Evolutionary conservation across 2,888 invertebrate genomes (phyloP).

Genomic region (Dicycla oo): DNA sequence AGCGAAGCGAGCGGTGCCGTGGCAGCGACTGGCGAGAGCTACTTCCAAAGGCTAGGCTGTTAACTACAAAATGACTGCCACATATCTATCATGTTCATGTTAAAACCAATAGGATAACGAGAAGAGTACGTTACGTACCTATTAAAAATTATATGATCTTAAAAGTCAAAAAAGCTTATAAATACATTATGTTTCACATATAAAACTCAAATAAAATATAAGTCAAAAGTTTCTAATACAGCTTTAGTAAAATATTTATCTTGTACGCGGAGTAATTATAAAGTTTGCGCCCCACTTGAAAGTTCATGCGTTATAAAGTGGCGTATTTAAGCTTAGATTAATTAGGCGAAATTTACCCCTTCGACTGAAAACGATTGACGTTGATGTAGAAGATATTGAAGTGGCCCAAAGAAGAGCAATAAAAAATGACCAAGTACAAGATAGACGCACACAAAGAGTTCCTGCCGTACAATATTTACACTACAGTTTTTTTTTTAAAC

Average conservation of each 20-base stretch:
- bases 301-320: slow-evolving; percentile 68
- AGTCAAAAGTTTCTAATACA: slow-evolving; percentile 60
- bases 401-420: slow-evolving; percentile 4
- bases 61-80: too few species aligned
- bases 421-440: not conserved
- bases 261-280: slow-evolving; percentile 68
- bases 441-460: too few species aligned
- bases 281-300: slow-evolving; percentile 64
- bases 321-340: slow-evolving; percentile 71
- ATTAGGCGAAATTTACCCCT: slow-evolving; percentile 68
- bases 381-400: slow-evolving; percentile 52
- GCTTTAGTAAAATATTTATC: slow-evolving; percentile 69
- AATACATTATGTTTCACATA: slow-evolving; percentile 17
- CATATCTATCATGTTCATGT: not conserved
- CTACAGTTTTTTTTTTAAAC: too few species aligned
- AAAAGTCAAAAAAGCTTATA: slow-evolving; percentile 10
- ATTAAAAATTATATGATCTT: not conserved
- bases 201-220: slow-evolving; percentile 31
- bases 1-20: too few species aligned
- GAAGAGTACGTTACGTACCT: not conserved
- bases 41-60: too few species aligned
- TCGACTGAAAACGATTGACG: slow-evolving; percentile 63
- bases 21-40: too few species aligned
- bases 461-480: too few species aligned
- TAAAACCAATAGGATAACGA: not conserved